These are phyloP conservation scores for Engystomops pustulosus DNA, from an alignment of 2,113 vertebrate species.

Conservation along the genomic window DNA sequence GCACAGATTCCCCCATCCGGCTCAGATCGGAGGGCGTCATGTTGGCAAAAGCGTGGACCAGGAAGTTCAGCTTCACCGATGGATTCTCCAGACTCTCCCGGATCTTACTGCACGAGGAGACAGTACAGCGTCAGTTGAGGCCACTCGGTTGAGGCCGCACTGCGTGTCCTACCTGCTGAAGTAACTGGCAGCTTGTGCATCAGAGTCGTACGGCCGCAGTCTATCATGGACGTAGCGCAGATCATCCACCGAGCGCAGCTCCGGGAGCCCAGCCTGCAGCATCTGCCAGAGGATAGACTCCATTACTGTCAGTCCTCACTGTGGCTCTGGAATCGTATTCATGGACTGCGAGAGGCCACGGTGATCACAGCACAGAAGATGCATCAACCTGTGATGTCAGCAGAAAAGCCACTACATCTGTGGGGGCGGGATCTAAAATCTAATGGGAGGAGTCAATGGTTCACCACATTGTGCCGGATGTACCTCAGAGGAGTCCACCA, in stretches of 20 bases:
- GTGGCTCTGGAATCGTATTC: too few relatives aligned
- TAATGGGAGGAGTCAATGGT: too few relatives aligned
- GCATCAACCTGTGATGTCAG: too few relatives aligned
- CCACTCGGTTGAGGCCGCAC: too few relatives aligned
- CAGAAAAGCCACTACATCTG: too few relatives aligned
- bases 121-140: background rate
- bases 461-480: too few relatives aligned
- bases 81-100: constrained; percentile 86
- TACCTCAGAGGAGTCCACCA: too few relatives aligned
- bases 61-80: constrained; percentile 88
- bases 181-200: constrained; percentile 84
- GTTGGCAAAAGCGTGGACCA: constrained; percentile 81
- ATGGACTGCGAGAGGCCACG: too few relatives aligned
- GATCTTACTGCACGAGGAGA: constrained; percentile 80
- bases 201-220: constrained; percentile 83
- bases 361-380: too few relatives aligned
- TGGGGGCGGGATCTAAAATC: too few relatives aligned
- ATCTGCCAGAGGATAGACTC: constrained; percentile 71
- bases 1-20: background rate
- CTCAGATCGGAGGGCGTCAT: constrained; percentile 66
- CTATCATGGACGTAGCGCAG: constrained; percentile 84
- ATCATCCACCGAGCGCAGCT: constrained; percentile 79
- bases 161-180: constrained; percentile 89
- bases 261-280: constrained; percentile 82
- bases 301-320: too few relatives aligned